Percentiles rank a stretch among this genome's conserved stretches.
These are phyloP conservation scores for Sorex maritimensis DNA, from an alignment of 2,797 vertebrate species.

Conservation along the genomic window DNA sequence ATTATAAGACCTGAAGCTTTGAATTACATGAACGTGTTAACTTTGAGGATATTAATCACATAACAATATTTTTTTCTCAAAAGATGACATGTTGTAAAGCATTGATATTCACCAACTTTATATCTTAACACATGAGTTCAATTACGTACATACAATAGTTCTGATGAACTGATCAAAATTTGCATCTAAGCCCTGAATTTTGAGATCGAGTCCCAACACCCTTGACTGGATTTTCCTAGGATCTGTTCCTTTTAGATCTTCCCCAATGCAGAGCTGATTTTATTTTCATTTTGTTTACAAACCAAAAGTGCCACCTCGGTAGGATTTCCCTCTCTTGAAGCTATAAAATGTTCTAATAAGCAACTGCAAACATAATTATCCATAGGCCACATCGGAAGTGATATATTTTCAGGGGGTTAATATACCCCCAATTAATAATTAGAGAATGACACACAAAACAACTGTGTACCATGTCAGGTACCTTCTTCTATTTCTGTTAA, in stretches of 20 bases:
- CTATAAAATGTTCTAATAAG: conserved; percentile 32
- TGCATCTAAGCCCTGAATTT: not conserved
- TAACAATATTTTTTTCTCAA: conserved; percentile 32
- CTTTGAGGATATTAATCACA: not conserved
- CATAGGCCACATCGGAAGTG: not conserved
- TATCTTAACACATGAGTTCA: not conserved
- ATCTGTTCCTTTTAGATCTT: conserved; percentile 48
- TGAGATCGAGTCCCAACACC: not conserved
- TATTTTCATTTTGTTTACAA: conserved; percentile 30
- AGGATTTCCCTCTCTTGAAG: not conserved
- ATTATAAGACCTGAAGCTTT: not conserved
- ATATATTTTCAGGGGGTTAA: not conserved
- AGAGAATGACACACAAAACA: not conserved
- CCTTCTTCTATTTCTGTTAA: conserved; percentile 4
- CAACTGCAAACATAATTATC: not conserved
- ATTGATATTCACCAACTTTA: not conserved
- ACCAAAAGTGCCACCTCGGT: not conserved
- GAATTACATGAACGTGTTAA: not conserved
- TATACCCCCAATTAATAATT: not conserved
- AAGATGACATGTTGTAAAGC: not conserved
- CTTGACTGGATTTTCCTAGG: not conserved
- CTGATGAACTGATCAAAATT: not conserved
- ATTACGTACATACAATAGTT: not conserved
- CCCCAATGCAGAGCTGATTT: not conserved
- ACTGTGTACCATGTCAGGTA: not conserved